Base-by-base conservation (phyloP, 2,797 vertebrate genomes). In the Orientallactaga sibirica region DNA sequence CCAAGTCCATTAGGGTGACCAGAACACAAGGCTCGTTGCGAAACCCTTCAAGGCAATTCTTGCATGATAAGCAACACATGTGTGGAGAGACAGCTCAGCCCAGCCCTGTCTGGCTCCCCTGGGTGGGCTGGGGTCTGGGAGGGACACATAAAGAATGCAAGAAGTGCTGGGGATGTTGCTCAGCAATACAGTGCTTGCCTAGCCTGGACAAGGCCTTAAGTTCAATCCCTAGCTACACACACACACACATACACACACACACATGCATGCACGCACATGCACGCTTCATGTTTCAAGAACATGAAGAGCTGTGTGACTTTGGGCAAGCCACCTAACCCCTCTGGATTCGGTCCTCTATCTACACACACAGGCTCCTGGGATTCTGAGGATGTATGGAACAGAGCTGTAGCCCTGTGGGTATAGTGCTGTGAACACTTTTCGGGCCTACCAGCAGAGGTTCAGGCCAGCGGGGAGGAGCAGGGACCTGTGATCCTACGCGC, bases 31-130 rank as follows among this genome's bases (percentile, higher is more conserved):
- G 67, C 68, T 83, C 80, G 55, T 95, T 96, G 94, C 29, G 66
- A 96, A 97, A 96, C 83, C 19, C 55, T 24, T 16, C 1, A 0
- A 95, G 80, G 85, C 94, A 74, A 11, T 0, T 5, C 88, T 96
- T 41, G 66, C 90, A 78, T 96, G 94, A 94, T 94, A 96, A 97
- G 93, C 96, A 92, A 93, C 95, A 95, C 90, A 92, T 97, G 96
- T 93, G 94, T 84, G 74, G 37, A 58, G 74, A 71, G 58, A 68
- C 33, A n/a, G 33, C 79, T 88, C 1, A 1, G 68, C 75, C 55
- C 77, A 74, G 86, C 85, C 82, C 86, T 74, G 90, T 29, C 67
- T 48, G 71, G 55, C 74, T 80, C 48, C 86, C 73, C 78, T 87
- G 93, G 88, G 80, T 92, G 92, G 96, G 90, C 96, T 25, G 3